A percentile compares a stretch with the other conserved stretches of the same genome.
phyloP scores from a whole-genome alignment of 2,113 vertebrate genomes.

The Loxodonta africana region DNA sequence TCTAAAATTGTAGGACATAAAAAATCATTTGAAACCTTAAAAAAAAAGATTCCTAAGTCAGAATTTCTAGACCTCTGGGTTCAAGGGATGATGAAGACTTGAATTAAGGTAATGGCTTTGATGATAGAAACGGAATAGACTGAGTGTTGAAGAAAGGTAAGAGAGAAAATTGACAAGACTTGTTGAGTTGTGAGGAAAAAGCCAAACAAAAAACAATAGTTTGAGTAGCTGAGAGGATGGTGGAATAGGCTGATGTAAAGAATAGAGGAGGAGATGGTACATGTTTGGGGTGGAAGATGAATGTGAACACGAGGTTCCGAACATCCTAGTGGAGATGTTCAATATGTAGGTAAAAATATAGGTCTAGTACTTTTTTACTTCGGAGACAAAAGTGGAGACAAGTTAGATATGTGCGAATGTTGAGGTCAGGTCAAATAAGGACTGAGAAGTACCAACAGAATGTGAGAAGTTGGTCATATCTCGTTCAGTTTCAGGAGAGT shows the following conservation, averaged over 20 bases:
- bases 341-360: background rate
- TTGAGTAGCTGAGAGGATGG: background rate
- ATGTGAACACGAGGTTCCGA: background rate
- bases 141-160: conserved; percentile 50
- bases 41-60: background rate
- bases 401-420: background rate
- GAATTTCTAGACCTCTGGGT: conserved; percentile 16
- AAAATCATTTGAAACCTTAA: conserved; percentile 5
- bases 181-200: background rate
- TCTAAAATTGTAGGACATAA: background rate
- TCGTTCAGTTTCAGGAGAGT: conserved; percentile 17
- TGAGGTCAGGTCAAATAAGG: conserved; percentile 1
- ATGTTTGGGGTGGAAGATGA: conserved; percentile 12
- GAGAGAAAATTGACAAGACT: conserved; percentile 8
- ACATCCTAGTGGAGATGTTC: background rate
- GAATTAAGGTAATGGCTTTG: conserved; percentile 23
- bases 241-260: background rate
- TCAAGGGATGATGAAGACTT: conserved; percentile 2
- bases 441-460: background rate
- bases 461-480: background rate
- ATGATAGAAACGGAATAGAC: background rate
- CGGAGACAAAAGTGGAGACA: conserved; percentile 1
- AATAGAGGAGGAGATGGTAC: background rate
- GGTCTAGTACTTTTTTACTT: background rate
- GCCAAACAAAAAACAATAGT: background rate